A percentile compares a stretch with the other conserved stretches of the same genome.
These are phyloP conservation scores for Parasteatoda lunata DNA, from an alignment of 2,888 invertebrate genomes.

Conservation along the genomic window DNA sequence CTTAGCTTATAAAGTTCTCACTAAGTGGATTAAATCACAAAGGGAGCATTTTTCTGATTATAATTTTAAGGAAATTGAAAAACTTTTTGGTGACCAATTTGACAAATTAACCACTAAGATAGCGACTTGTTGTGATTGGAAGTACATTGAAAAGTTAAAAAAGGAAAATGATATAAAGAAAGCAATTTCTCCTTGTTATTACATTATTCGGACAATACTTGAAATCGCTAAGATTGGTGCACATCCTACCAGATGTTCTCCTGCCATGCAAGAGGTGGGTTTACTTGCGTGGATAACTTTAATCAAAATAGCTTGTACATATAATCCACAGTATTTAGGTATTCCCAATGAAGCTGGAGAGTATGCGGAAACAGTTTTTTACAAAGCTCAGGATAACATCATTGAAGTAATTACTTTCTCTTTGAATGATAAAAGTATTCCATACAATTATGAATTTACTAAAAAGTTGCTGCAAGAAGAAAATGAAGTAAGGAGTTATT, in stretches of 20 bases:
- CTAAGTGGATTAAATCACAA: slow-evolving; percentile 41
- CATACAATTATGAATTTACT: slow-evolving; percentile 32
- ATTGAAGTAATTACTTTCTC: slow-evolving; percentile 35
- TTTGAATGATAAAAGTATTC: slow-evolving; percentile 10
- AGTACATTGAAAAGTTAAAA: slow-evolving; percentile 26
- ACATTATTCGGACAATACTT: slow-evolving; percentile 41
- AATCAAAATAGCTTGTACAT: slow-evolving; percentile 57
- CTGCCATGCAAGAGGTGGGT: slow-evolving; percentile 33
- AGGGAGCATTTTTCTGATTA: slow-evolving; percentile 17
- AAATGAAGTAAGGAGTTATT: slow-evolving; percentile 21
- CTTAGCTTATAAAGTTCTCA: slow-evolving; percentile 25
- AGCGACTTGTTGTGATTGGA: neutral
- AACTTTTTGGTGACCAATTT: slow-evolving; percentile 24
- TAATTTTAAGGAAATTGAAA: slow-evolving; percentile 14
- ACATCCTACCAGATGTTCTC: neutral
- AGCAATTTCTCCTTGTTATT: slow-evolving; percentile 42
- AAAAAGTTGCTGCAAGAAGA: slow-evolving; percentile 9
- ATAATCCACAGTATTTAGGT: slow-evolving; percentile 56
- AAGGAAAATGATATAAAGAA: neutral
- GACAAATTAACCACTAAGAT: slow-evolving; percentile 9
- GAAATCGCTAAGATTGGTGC: neutral
- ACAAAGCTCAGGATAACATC: slow-evolving; percentile 40
- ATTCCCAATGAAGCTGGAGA: slow-evolving; percentile 7
- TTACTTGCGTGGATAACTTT: slow-evolving; percentile 54
- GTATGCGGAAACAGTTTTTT: neutral